Evolutionary conservation across 2,888 invertebrate species (phyloP).

Genomic region (Ectemnius continuus): DNA sequence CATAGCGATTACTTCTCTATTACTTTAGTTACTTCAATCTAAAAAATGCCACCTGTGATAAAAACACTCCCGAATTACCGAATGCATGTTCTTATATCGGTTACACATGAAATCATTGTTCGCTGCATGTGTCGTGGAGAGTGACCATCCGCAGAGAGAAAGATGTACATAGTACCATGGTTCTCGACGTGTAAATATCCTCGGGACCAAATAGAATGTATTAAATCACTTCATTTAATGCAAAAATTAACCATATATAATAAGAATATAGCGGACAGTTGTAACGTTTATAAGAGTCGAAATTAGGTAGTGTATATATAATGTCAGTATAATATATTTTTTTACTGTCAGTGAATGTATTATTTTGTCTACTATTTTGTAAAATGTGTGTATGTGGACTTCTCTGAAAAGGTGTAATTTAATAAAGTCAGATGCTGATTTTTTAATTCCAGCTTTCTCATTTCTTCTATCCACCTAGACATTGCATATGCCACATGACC

Average conservation of each 20-base stretch:
- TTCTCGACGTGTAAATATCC: constrained; percentile 51
- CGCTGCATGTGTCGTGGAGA: too few species aligned
- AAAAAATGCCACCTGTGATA: constrained; percentile 57
- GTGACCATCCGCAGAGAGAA: background rate
- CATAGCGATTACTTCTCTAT: constrained; percentile 20
- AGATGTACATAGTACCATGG: constrained; percentile 52
- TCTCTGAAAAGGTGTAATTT: constrained; percentile 62
- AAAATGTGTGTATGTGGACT: constrained; percentile 62
- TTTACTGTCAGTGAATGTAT: constrained; percentile 61
- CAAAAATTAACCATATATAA: constrained; percentile 30
- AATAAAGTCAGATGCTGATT: constrained; percentile 59
- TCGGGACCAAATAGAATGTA: constrained; percentile 31
- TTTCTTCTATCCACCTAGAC: background rate
- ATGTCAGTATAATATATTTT: constrained; percentile 62
- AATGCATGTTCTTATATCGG: background rate
- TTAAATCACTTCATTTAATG: constrained; percentile 37
- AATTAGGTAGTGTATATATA: constrained; percentile 61
- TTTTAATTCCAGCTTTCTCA: constrained; percentile 23
- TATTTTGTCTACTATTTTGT: constrained; percentile 54
- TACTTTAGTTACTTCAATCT: constrained; percentile 19
- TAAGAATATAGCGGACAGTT: constrained; percentile 23
- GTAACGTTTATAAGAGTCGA: constrained; percentile 42
- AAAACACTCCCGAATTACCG: constrained; percentile 30
- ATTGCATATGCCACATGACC: background rate
- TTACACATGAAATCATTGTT: too few species aligned